A percentile compares a stretch with the other conserved stretches of the same genome.
Evolutionary conservation across 2,113 vertebrate species (phyloP).

Genomic region (Fulmarus glacialis): DNA sequence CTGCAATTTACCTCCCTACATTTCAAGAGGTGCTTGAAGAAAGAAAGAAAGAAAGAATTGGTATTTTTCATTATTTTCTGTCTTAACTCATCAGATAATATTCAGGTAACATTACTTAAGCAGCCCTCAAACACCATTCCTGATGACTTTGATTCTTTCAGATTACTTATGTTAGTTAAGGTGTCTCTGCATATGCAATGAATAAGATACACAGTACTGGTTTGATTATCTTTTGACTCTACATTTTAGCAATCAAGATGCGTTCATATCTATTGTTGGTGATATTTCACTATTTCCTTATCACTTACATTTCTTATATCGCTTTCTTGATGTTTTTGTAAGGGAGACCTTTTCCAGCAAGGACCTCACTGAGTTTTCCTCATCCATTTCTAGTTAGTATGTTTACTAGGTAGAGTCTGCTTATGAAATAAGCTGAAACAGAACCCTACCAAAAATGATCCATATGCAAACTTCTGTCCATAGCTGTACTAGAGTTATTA

Average conservation of each 20-base stretch:
- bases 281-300: not conserved
- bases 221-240: not conserved
- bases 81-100: not conserved
- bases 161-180: not conserved
- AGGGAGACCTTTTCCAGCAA: not conserved
- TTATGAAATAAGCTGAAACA: not conserved
- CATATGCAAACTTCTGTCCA: not conserved
- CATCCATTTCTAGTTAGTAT: not conserved
- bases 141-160: not conserved
- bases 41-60: not conserved
- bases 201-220: rapidly evolving
- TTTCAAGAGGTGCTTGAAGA: not conserved
- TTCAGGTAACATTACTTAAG: not conserved
- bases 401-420: not conserved
- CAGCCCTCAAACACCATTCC: not conserved
- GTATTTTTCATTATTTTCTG: not conserved
- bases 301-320: rapidly evolving
- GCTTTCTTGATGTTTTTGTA: not conserved
- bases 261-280: rapidly evolving
- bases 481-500: not conserved
- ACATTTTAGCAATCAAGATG: not conserved
- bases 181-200: not conserved
- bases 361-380: not conserved
- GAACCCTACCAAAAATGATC: not conserved
- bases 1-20: not conserved